Percentiles rank a stretch among this genome's conserved stretches.
These are phyloP conservation scores for Pipistrellus pipistrellus DNA, from an alignment of 2,797 vertebrate species.

Conservation along the genomic window DNA sequence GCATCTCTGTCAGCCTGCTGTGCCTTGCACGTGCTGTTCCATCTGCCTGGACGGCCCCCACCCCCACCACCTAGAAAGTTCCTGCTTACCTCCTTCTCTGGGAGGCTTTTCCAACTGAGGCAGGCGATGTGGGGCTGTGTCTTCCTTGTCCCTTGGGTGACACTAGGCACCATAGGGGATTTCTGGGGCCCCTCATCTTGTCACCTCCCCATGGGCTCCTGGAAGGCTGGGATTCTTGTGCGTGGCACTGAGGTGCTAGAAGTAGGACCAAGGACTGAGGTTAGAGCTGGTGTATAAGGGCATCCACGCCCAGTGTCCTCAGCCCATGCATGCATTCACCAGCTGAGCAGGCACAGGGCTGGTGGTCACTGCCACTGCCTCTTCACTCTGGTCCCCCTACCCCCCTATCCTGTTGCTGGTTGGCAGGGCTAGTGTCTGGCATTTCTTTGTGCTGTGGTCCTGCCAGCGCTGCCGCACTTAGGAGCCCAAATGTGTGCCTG, in stretches of 20 bases:
- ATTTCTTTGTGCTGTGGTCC: background rate
- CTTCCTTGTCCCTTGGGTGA: background rate
- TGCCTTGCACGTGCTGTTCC: accelerated
- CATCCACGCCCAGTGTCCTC: accelerated
- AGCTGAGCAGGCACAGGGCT: background rate
- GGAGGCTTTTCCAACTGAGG: slow-evolving; percentile 26
- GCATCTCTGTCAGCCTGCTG: slow-evolving; percentile 1
- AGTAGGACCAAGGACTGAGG: background rate
- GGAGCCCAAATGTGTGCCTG: accelerated
- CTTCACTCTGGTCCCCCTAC: background rate
- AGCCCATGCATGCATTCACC: background rate
- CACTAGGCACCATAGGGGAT: too few relatives aligned
- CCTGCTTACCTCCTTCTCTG: background rate
- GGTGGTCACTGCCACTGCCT: background rate
- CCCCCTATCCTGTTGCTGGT: background rate
- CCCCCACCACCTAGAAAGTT: background rate
- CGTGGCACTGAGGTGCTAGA: background rate
- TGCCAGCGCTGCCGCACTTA: background rate
- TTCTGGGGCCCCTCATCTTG: background rate
- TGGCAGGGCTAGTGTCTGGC: background rate
- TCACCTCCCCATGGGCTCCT: background rate
- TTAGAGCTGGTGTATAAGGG: background rate
- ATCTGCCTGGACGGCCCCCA: slow-evolving; percentile 60
- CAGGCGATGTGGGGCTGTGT: accelerated
- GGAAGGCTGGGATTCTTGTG: background rate